A percentile compares a stretch with the other conserved stretches of the same genome.
These are phyloP conservation scores for Xerus rutilus DNA, from an alignment of 2,797 vertebrate genomes.

Conservation along the genomic window DNA sequence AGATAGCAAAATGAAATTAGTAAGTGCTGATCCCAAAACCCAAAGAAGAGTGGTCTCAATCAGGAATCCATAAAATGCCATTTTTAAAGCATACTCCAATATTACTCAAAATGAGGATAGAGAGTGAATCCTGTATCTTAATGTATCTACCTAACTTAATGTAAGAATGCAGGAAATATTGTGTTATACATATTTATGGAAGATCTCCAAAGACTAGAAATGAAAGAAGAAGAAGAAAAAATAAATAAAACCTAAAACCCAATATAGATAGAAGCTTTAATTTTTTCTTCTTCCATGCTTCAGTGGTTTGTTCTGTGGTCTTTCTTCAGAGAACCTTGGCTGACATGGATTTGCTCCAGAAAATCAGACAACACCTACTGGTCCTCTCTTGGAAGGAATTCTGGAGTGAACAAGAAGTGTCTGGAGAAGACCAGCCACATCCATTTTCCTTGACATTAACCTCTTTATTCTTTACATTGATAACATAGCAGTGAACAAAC, in stretches of 20 bases:
- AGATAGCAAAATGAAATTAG: neutral
- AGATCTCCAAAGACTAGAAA: neutral
- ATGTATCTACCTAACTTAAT: neutral
- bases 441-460: neutral
- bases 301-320: neutral
- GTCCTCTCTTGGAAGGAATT: neutral
- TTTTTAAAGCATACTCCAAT: neutral
- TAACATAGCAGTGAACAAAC: neutral
- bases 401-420: neutral
- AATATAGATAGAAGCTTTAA: neutral
- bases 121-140: neutral
- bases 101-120: neutral
- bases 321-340: neutral
- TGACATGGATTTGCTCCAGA: neutral
- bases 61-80: neutral
- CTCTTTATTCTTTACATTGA: neutral
- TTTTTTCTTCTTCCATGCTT: neutral
- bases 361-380: neutral
- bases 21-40: neutral
- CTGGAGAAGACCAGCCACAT: neutral
- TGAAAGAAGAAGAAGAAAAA: neutral
- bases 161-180: neutral
- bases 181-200: neutral
- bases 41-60: neutral
- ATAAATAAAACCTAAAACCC: neutral